These are phyloP conservation scores for Drosophila macrospina DNA, from an alignment of 2,888 invertebrate genomes.

Conservation along the genomic window DNA sequence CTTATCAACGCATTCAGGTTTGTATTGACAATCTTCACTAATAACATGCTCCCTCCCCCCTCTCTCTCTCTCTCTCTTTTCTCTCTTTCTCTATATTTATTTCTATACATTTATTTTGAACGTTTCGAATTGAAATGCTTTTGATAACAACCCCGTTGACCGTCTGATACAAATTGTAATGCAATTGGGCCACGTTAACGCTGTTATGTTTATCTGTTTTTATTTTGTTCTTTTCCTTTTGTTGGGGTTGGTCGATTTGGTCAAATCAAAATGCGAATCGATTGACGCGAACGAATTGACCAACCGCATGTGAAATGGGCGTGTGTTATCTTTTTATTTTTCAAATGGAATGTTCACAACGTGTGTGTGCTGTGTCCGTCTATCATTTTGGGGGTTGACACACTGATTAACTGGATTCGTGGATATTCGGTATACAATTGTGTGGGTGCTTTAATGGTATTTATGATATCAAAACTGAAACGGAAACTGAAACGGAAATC, in stretches of 20 bases:
- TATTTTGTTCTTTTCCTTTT: no score
- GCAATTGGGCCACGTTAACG: conserved; percentile 41
- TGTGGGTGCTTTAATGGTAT: conserved; percentile 5
- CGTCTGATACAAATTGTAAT: conserved; percentile 29
- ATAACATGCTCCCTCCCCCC: conserved; percentile 65
- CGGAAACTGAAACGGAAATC: background rate
- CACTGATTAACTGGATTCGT: conserved; percentile 23
- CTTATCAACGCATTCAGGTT: conserved; percentile 99
- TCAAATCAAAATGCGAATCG: conserved; percentile 26
- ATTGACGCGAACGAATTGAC: conserved; percentile 56
- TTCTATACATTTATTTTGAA: conserved; percentile 17
- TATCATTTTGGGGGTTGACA: conserved; percentile 47
- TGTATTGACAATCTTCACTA: conserved; percentile 85
- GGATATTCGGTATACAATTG: conserved; percentile 17
- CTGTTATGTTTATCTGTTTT: background rate
- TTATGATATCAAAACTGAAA: background rate
- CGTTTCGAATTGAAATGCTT: conserved; percentile 13
- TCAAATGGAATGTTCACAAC: conserved; percentile 55
- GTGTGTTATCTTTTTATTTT: conserved; percentile 80
- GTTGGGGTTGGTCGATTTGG: conserved; percentile 58
- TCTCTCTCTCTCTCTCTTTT: conserved; percentile 45
- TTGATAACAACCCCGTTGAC: conserved; percentile 62
- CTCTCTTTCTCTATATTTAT: background rate
- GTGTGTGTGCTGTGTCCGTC: conserved; percentile 63
- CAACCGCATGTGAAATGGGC: conserved; percentile 71